Conservation (phyloP, 2,113 vertebrate genomes). For the Bettongia penicillata region DNA sequence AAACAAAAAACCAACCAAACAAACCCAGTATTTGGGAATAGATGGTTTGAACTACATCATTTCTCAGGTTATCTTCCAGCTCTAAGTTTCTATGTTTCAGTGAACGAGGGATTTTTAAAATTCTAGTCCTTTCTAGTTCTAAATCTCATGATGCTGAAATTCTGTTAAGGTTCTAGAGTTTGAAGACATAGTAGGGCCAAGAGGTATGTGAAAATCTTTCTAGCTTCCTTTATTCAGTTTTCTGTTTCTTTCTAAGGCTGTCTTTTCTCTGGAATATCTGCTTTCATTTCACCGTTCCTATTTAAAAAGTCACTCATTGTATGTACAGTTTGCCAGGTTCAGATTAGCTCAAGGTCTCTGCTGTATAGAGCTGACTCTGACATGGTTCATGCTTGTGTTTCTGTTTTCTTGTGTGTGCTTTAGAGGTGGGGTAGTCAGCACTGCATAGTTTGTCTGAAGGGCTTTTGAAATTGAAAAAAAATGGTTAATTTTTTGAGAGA, state of each 20-base stretch:
- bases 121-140: neutral
- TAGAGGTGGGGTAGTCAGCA: neutral
- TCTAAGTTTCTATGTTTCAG: neutral
- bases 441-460: neutral
- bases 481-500: neutral
- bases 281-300: neutral
- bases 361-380: neutral
- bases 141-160: neutral
- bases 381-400: neutral
- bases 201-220: neutral
- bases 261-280: neutral
- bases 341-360: neutral
- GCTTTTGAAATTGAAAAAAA: conserved; percentile 7
- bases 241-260: neutral
- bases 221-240: neutral
- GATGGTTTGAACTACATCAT: neutral
- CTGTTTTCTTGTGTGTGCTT: neutral
- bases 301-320: neutral
- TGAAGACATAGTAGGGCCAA: neutral
- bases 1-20: too few relatives aligned
- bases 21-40: neutral
- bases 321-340: neutral
- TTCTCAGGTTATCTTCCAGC: neutral
- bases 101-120: neutral
- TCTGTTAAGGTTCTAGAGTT: neutral